Evolutionary conservation across 2,888 invertebrate genomes (phyloP).

Genomic region (Melanophora roralis): DNA sequence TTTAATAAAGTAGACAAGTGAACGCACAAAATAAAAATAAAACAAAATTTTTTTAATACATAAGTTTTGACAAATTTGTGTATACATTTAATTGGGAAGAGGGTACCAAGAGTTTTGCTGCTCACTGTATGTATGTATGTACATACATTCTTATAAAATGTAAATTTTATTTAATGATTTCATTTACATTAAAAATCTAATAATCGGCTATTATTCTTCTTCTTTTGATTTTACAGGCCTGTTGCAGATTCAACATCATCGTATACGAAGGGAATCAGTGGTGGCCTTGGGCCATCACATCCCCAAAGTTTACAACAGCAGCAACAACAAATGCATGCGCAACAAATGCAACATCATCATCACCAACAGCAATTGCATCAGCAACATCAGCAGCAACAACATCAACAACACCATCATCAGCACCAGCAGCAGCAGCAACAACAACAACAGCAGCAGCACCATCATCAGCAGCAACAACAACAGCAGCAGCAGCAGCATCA

Average conservation of each 20-base stretch:
- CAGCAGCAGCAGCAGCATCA: conserved; percentile 68
- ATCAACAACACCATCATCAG: conserved; percentile 63
- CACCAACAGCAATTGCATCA: conserved; percentile 68
- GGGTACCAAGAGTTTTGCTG: too few species aligned
- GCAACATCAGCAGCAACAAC: conserved; percentile 63
- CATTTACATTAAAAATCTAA: conserved; percentile 71
- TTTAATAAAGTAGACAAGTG: too few species aligned
- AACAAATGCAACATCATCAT: conserved; percentile 68
- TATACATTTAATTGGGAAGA: too few species aligned
- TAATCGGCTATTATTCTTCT: conserved; percentile 71
- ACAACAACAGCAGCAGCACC: conserved; percentile 67
- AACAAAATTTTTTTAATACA: too few species aligned
- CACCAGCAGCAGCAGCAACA: conserved; percentile 68
- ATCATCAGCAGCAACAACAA: conserved; percentile 69
- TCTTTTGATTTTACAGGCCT: conserved; percentile 75
- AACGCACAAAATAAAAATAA: too few species aligned
- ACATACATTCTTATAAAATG: too few species aligned
- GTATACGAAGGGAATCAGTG: conserved; percentile 72
- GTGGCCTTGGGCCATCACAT: conserved; percentile 69
- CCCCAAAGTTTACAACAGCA: conserved; percentile 66
- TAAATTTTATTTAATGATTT: background rate
- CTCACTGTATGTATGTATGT: too few species aligned
- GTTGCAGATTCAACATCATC: conserved; percentile 74
- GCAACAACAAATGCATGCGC: conserved; percentile 67
- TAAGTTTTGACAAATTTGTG: too few species aligned